Evolutionary conservation across 2,797 vertebrate species (phyloP), one percentile per base, ranked within the genome.

Genomic region (Artibeus jamaicensis): DNA sequence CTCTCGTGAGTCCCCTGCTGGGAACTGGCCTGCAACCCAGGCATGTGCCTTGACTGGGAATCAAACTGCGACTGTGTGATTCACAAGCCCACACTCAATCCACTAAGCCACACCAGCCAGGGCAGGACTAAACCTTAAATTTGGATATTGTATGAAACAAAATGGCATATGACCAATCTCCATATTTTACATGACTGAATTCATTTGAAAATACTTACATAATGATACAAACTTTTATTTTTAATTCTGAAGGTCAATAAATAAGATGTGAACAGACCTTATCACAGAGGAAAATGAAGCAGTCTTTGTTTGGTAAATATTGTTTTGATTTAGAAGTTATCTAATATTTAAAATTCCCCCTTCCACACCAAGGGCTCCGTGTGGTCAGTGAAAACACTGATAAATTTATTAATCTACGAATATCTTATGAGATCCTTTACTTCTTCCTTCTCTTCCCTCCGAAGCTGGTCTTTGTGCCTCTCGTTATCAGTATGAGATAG

Each of bases 281-380:
- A 89, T 26, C 37, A 67, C 24, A 90, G 48, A 93, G 50, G 74
- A 84, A 90, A 87, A 85, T 92, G 85, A 87, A 87, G 22, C 65
- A 76, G 14, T 77, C 67, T 94, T 92, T 9, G 44, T 89, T 96
- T 89, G 76, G 22, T 76, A 68, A 96, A 67, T 94, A 71, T 67
- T 84, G 50, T 94, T 95, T 96, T 89, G 67, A 79, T 82, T 44
- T 50, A 37, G n/a, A 87, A 77, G 46, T 86, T 86, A 92, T 70
- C 4, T 82, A 93, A 83, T 83, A 91, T 83, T 88, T 86, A 11
- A 92, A 48, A 29, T 84, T 84, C 11, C 9, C 14, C 85, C 37
- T 85, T 79, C 32, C 3, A 48, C 3, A 53, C 37, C 14, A 62
- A 81, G 34, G 18, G 1, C 9, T 24, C 9, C 0, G 7, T 15